Conservation (phyloP, 2,888 invertebrate genomes). For the Megaustenia siamemsis region DNA sequence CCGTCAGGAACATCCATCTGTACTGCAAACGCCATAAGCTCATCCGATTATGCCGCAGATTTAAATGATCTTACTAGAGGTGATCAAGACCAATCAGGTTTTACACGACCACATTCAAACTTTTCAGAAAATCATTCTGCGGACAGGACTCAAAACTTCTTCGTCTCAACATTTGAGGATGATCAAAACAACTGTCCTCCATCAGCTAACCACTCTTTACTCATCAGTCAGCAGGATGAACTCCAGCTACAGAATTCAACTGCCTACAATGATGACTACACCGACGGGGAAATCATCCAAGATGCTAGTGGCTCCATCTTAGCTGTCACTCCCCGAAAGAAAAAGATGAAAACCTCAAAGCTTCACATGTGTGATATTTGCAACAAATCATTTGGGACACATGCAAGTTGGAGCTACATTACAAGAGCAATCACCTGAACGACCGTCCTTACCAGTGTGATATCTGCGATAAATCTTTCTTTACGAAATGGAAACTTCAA, state of each 20-base stretch:
- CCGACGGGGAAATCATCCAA: slow-evolving; percentile 44
- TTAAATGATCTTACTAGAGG: not conserved
- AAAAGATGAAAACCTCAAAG: slow-evolving; percentile 33
- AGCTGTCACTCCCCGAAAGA: slow-evolving; percentile 42
- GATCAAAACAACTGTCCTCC: slow-evolving; percentile 8
- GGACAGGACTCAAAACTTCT: not conserved
- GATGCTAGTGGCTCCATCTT: slow-evolving; percentile 43
- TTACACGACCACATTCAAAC: slow-evolving; percentile 9
- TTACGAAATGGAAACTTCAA: slow-evolving; percentile 57
- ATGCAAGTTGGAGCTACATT: slow-evolving; percentile 50
- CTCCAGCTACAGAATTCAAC: not conserved
- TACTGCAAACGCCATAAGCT: not conserved
- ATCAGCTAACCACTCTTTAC: not conserved
- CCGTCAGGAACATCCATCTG: slow-evolving; percentile 28
- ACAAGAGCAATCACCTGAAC: slow-evolving; percentile 53
- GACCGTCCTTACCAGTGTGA: slow-evolving; percentile 57
- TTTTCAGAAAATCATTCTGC: not conserved
- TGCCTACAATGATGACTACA: slow-evolving; percentile 6
- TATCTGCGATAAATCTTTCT: slow-evolving; percentile 55
- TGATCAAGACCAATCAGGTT: slow-evolving; percentile 20
- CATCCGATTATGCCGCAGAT: not conserved
- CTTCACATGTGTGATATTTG: slow-evolving; percentile 52
- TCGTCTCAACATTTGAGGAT: not conserved
- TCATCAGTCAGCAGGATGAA: slow-evolving; percentile 1
- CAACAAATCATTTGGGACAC: slow-evolving; percentile 49